phyloP scores from a whole-genome alignment of 1,140 invertebrate species.

The Phortica variegata region DNA sequence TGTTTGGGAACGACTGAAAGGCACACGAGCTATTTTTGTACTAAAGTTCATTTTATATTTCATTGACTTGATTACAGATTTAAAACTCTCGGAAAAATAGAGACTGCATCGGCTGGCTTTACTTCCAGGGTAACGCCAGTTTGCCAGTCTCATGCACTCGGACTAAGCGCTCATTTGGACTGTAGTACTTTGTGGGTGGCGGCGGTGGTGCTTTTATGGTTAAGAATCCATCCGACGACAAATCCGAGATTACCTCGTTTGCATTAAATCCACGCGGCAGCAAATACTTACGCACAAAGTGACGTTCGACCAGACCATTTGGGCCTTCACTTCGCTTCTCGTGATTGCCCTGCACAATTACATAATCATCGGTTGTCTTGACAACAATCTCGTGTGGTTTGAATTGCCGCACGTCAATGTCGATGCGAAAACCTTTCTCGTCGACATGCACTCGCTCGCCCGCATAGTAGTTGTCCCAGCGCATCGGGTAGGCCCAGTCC shows the following conservation, averaged over 20 bases:
- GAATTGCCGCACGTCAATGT: conserved; percentile 84
- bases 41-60: background rate
- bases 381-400: conserved; percentile 83
- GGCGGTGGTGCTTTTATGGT: conserved; percentile 69
- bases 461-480: conserved; percentile 58
- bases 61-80: no score
- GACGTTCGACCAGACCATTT: conserved; percentile 72
- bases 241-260: conserved; percentile 70
- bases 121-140: conserved; percentile 48
- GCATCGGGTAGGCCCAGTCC: conserved; percentile 46
- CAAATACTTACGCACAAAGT: conserved; percentile 71
- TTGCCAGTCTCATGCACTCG: conserved; percentile 47
- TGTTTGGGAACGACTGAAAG: no score
- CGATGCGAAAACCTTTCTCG: conserved; percentile 76
- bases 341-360: conserved; percentile 80
- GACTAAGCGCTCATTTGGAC: conserved; percentile 35
- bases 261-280: conserved; percentile 63
- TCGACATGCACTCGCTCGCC: conserved; percentile 61
- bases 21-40: background rate
- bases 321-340: conserved; percentile 75
- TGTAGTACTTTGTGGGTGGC: conserved; percentile 44
- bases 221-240: conserved; percentile 76
- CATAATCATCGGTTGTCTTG: conserved; percentile 76
- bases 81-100: background rate
- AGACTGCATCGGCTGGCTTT: background rate